Evolutionary conservation across 2,797 vertebrate species (phyloP), one percentile per base, ranked within the genome.

Genomic region (Ceyx erithaca): DNA sequence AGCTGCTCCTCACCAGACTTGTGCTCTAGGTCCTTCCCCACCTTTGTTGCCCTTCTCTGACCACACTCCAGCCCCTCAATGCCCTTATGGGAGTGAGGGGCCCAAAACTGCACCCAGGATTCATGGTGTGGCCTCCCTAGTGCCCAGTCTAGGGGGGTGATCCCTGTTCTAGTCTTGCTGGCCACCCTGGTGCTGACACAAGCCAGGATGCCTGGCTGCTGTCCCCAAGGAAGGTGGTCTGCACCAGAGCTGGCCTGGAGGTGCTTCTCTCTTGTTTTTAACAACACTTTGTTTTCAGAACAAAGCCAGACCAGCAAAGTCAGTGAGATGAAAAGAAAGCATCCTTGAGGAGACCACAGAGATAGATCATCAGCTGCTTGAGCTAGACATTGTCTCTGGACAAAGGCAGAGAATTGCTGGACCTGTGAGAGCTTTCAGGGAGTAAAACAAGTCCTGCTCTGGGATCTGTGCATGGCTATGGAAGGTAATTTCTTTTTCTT

Each of bases 201-300:
- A 45, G 43, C 46, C 46, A 46, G 46, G 21, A 46, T 46, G 21
- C 46, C 14, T 0, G 0, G 8, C 57, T 2, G 2, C 35, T 6
- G 59, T 8, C n/a, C 31, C 26, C 3, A 9, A 14, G 43, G 25
- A 43, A 28, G 12, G 20, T 35, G 41, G 6, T 22, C 26, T 64
- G 63, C 25, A n/a, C 30, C 63, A 61, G 49, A 48, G 63, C 54
- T 54, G 79, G 10, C 43, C 43, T 88, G 49, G 35, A n/a, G 3
- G 4, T 46, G 16, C 48, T 66, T n/a, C 31, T 66, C 30, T 6
- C 4, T 4, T 10, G 4, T 23, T 30, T 90, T 57, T 86, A 43
- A 84, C 20, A 43, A 81, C 20, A 6, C 90, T 5, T 86, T 98
- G 19, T 91, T 97, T 45, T 31, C 95, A 68, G 61, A 80, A 80